Evolutionary conservation across 2,113 vertebrate genomes (phyloP), one percentile per base, ranked within the genome.

Genomic region (Phalacrocorax pelagicus): DNA sequence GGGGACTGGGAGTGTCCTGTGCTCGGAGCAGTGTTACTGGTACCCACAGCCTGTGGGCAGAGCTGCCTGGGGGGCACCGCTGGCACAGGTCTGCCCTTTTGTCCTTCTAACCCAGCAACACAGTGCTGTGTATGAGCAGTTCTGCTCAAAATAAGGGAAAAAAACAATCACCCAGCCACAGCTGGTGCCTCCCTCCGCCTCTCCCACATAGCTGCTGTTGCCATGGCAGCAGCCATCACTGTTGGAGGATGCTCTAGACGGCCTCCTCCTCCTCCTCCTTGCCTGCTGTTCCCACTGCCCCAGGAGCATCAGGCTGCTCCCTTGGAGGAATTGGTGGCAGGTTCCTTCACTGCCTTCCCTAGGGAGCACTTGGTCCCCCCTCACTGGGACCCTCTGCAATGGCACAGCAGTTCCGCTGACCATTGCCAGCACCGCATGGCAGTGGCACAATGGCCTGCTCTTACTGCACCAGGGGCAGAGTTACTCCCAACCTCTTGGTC

Each of bases 131-230:
- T 83, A 65, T 83, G 73, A 94, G 73, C 63, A 75, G 52, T 59
- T 92, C 71, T 73, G 44, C 57, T 78, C 65, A 55, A 94, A 91
- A 82, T 42, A 77, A 70, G 9, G 40, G 30, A 17, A 59, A 91
- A 91, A 86, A 71, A 4, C 81, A 94, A 91, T 86, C 82, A 88
- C 8, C 42, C 42, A 61, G 72, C 32, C 94, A 72, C 94, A 97
- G 93, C 94, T 95, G 95, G 86, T 96, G 85, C 72, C 70, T 91
- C 87, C 85, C 52, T 94, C 69, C 36, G 72, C 38, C 67, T 92
- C 85, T 83, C 72, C 20, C 42, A 61, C 30, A 51, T 55, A 88
- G 72, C 89, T 93, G 81, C 67, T 67, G 96, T 97, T 97, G 85
- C 96, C 79, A 95, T 96, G 87, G 92, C 84, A 97, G 91, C 97